Evolutionary conservation across 2,888 invertebrate species (phyloP), one percentile per base, ranked within the genome.

Genomic region (Cryptocephalus primarius): DNA sequence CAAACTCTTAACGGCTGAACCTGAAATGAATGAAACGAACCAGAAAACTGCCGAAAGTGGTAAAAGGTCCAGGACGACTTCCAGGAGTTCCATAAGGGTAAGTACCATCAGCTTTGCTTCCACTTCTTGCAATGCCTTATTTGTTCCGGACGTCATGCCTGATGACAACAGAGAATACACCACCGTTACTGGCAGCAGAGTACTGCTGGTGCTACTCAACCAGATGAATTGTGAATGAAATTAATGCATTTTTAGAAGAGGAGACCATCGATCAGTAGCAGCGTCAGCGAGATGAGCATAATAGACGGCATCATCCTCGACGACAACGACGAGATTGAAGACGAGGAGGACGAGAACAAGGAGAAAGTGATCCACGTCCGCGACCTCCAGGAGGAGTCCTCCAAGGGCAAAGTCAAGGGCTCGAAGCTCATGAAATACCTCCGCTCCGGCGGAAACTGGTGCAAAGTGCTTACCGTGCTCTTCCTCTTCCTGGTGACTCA

Each of bases 381-480:
- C 50, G 75, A 74, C 45, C 73, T 77, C 11, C 81, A 83, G 58
- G 76, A 79, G 52, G 65, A 67, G 49, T 59, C 66, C 0, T 74
- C 78, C 1, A 69, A 66, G 53, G 84, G 83, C 4, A 76, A 77
- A 51, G 72, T 84, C 6, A 76, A 79, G 52, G 78, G 79, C 49
- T 72, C 72, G 2, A 74, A 83, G 1, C 70, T 82, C 42, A 61
- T 70, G 43, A 68, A 75, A 12, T 84, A 83, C 58, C 66, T 83
- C 42, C 45, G 55, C 34, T 65, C 66, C 4, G 69, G 82, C n/a
- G 72, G 78, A 2, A 82, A 79, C n/a, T 70, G 74, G 52, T 70
- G 66, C 39, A 62, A 75, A 0, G 68, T 83, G 0, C 9, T 63
- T 0, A 39, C 74, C 1, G 72, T 82, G 1, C 36, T 77, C 0